These are phyloP conservation scores for Coccyzus lansbergi DNA, from an alignment of 2,797 vertebrate genomes.

Conservation along the genomic window DNA sequence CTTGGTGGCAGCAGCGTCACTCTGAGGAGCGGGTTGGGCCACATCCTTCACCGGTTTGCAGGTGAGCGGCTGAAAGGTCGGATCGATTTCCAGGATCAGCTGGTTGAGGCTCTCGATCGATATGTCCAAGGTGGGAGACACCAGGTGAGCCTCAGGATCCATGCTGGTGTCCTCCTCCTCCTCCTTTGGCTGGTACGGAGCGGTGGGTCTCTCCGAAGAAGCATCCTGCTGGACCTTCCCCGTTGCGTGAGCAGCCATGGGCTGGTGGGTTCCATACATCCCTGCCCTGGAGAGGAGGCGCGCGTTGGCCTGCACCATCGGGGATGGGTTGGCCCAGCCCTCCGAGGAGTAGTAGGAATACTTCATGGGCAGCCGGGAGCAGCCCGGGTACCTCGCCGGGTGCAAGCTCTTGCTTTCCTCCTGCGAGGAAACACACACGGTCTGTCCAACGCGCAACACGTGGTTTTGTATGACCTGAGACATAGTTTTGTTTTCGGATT, in stretches of 20 bases:
- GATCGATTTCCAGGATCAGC: constrained; percentile 91
- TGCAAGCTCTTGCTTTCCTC: constrained; percentile 56
- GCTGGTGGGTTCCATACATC: background rate
- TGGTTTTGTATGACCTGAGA: constrained; percentile 83
- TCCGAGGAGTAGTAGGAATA: constrained; percentile 74
- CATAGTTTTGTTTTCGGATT: constrained; percentile 64
- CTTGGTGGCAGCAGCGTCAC: background rate
- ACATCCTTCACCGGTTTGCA: background rate
- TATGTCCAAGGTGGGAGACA: constrained; percentile 80
- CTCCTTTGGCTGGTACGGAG: fast-evolving
- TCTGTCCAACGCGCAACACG: constrained; percentile 84
- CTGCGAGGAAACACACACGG: constrained; percentile 71
- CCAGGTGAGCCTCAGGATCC: background rate
- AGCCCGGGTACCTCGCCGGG: background rate
- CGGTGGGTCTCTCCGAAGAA: background rate
- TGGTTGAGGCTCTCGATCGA: constrained; percentile 88
- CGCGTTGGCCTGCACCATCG: constrained; percentile 2
- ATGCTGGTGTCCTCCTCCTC: background rate
- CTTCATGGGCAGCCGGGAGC: constrained; percentile 14
- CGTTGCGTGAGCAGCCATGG: fast-evolving
- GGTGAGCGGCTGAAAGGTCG: constrained; percentile 84
- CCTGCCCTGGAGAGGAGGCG: background rate
- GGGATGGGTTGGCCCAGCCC: constrained; percentile 39
- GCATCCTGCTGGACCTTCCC: background rate
- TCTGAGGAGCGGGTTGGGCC: background rate